Evolutionary conservation across 2,113 vertebrate species (phyloP), one percentile per base, ranked within the genome.

Genomic region (Etia nguti): DNA sequence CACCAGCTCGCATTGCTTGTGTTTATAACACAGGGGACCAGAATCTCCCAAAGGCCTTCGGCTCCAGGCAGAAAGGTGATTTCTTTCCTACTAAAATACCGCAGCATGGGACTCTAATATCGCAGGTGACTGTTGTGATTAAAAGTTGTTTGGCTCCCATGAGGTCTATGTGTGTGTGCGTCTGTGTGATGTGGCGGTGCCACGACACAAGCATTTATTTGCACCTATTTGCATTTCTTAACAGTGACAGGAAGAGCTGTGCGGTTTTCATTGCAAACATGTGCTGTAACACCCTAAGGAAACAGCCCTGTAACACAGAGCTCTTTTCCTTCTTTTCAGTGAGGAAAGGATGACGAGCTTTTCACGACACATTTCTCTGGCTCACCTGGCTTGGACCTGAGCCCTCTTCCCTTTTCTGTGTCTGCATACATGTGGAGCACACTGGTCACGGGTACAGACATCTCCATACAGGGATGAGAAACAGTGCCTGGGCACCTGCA

Each of bases 21-120:
- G 86, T 90, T 92, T 88, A 91, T 90, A 93, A 82, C 92, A 88
- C 84, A 80, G 79, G 91, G 87, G 92, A 86, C 83, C 60, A 41
- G 81, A 80, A 62, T 79, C 62, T 92, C 94, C 92, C 92, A 83
- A 73, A 60, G 87, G 87, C 46, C 80, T 80, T 50, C 41, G 3
- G 86, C 84, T 92, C 79, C 80, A 82, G 84, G 82, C 86, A 2
- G 83, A 75, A 77, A 89, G 88, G 82, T 89, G 85, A 92, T 93
- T 93, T 89, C 86, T 88, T 87, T 88, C 62, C 41, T 54, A 85
- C 77, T 55, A 80, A 93, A 91, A 90, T 56, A 91, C 83, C 82
- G 82, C 60, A 89, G 48, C 70, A 31, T 54, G 41, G 73, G 75
- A 52, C 82, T 92, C 68, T 88, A 56, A 56, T 84, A 89, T 92